Evolutionary conservation across 2,797 vertebrate genomes (phyloP).

Genomic region (Macropodus opercularis): DNA sequence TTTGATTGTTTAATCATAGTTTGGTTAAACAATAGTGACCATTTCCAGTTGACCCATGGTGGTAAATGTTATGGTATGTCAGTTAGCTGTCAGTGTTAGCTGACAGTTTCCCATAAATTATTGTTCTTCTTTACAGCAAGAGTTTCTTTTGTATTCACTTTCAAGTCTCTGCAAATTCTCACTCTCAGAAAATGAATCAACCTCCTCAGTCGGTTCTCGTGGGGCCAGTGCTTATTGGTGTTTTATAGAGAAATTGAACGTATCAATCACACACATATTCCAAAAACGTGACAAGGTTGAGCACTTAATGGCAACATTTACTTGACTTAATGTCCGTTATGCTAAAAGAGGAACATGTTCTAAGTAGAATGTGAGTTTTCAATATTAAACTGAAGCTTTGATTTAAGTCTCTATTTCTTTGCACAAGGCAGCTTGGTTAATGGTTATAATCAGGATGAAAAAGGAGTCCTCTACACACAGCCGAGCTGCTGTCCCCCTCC

Average conservation of each 20-base stretch:
- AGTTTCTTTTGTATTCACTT: neutral
- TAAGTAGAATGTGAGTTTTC: slow-evolving; percentile 3
- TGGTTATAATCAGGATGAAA: slow-evolving; percentile 76
- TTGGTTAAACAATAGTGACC: neutral
- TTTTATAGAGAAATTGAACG: neutral
- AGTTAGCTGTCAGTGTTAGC: no score
- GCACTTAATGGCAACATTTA: neutral
- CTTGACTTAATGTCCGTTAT: neutral
- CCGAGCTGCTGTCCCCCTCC: slow-evolving; percentile 73
- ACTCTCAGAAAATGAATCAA: neutral
- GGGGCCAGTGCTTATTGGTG: neutral
- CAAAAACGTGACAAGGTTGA: slow-evolving; percentile 1
- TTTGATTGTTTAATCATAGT: neutral
- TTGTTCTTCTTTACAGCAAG: neutral
- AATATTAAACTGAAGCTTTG: slow-evolving; percentile 12
- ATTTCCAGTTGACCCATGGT: neutral
- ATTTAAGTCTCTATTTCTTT: slow-evolving; percentile 18
- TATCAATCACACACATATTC: slow-evolving; percentile 3
- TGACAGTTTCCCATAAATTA: no score
- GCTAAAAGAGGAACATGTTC: neutral
- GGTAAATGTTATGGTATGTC: neutral
- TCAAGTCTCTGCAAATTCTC: neutral
- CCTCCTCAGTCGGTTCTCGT: neutral
- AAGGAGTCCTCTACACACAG: slow-evolving; percentile 65
- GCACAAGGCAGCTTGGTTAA: slow-evolving; percentile 57